Evolutionary conservation across 1,140 invertebrate species (phyloP), one percentile per base, ranked within the genome.

Genomic region (Orussus abietinus): DNA sequence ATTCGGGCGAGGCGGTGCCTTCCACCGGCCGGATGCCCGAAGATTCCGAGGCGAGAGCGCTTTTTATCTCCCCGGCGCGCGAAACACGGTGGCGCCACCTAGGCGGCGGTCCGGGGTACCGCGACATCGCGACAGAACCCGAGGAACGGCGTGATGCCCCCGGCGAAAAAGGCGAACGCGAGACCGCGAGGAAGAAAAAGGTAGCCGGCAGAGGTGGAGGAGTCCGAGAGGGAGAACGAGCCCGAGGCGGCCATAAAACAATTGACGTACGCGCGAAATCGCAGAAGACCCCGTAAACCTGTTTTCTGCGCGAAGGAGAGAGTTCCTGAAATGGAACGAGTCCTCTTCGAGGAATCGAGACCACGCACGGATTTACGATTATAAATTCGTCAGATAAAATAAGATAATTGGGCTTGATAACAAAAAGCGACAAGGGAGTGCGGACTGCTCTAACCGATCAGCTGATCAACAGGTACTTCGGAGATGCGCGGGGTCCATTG

Each of bases 231-330:
- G 9, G 29, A 37, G 13, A 18, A 17, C 10, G 18, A 43, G 9
- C 34, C 34, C n/a, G 10, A n/a, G 13, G 12, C 9, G 36, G 40
- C 40, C 38, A 55, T 55, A 55, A 55, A 53, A 53, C 53, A 55
- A 55, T 55, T 53, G 53, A 53, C 53, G 45, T 46, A 28, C 40
- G 19, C 39, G 42, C 22, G 28, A 30, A 42, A 47, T 26, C 28
- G 34, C 26, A 20, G 29, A 53, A 35, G 19, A 50, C 38, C 22
- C 43, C 44, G 38, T 53, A 50, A 55, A 55, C 53, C 53, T 55
- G 53, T 55, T 55, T 34, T 42, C 47, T 21, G 11, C 22, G 6
- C 22, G 22, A 25, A n/a, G n/a, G n/a, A n/a, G n/a, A n/a, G n/a
- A n/a, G n/a, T n/a, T n/a, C n/a, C n/a, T n/a, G n/a, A n/a, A n/a